Evolutionary conservation across 2,888 invertebrate genomes (phyloP).

Genomic region (Unio delphinus): DNA sequence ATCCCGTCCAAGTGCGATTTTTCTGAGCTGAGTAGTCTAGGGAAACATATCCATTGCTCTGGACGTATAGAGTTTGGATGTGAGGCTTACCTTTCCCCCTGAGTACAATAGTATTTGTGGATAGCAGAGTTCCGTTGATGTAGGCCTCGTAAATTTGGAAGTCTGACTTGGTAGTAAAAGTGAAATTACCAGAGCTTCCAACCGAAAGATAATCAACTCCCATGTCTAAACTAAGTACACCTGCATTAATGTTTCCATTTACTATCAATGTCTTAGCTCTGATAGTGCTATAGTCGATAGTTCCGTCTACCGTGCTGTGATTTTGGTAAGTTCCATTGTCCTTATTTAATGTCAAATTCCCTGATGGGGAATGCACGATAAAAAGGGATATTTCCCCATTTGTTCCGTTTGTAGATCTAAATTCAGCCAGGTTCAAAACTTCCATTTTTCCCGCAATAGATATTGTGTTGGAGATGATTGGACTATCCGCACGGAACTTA

Average conservation of each 20-base stretch:
- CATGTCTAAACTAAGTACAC: conserved; percentile 19
- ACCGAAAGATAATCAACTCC: conserved; percentile 32
- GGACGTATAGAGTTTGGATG: conserved; percentile 27
- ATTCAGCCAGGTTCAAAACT: conserved; percentile 34
- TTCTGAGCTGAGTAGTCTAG: conserved; percentile 35
- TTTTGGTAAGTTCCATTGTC: conserved; percentile 11
- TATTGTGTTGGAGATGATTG: conserved; percentile 29
- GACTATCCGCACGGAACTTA: conserved; percentile 29
- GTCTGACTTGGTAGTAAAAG: conserved; percentile 29
- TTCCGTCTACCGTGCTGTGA: conserved; percentile 6
- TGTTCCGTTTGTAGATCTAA: conserved; percentile 27
- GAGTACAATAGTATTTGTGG: conserved; percentile 29
- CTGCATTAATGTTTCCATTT: conserved; percentile 30
- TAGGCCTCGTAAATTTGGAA: conserved; percentile 29
- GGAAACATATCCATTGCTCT: conserved; percentile 30
- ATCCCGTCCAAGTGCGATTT: conserved; percentile 27
- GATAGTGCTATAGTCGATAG: conserved; percentile 26
- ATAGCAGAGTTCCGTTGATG: conserved; percentile 36
- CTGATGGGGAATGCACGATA: conserved; percentile 27
- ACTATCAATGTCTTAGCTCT: conserved; percentile 30
- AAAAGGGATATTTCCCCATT: conserved; percentile 27
- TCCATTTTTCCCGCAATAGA: conserved; percentile 35
- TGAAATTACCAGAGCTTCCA: conserved; percentile 31
- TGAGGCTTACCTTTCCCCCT: conserved; percentile 24
- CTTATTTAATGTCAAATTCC: conserved; percentile 29